Conservation (phyloP, 1,140 invertebrate genomes). For the Yoshiicerus persimilis region DNA sequence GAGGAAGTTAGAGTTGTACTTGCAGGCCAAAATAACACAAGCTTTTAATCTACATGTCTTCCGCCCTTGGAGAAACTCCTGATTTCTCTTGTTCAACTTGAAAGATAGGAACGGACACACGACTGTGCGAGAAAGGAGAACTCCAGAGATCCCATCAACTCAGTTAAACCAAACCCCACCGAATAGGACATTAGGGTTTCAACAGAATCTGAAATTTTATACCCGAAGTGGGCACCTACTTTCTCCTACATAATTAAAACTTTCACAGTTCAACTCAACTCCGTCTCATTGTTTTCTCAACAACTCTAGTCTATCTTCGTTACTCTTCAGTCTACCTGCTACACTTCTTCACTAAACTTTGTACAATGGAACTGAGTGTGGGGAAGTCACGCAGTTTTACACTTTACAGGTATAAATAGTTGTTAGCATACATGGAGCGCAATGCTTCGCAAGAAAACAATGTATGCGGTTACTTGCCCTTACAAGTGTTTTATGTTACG, state of each 20-base stretch:
- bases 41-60: conserved; percentile 1
- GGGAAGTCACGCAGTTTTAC: not conserved
- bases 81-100: not conserved
- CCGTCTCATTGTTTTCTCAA: not conserved
- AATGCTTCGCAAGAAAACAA: no score
- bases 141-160: not conserved
- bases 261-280: not conserved
- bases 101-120: not conserved
- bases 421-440: no score
- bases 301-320: not conserved
- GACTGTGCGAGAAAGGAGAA: not conserved
- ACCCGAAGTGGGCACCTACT: not conserved
- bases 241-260: not conserved
- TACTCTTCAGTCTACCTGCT: not conserved
- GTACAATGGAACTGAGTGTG: not conserved
- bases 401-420: no score
- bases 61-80: not conserved
- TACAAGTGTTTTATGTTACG: no score
- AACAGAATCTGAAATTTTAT: not conserved
- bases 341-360: not conserved
- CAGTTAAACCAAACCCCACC: not conserved
- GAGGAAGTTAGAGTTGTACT: not conserved
- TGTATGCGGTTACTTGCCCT: no score
- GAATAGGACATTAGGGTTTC: not conserved
- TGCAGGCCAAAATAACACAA: not conserved